Conservation (phyloP, 2,797 vertebrate species). For the Masticophis lateralis region DNA sequence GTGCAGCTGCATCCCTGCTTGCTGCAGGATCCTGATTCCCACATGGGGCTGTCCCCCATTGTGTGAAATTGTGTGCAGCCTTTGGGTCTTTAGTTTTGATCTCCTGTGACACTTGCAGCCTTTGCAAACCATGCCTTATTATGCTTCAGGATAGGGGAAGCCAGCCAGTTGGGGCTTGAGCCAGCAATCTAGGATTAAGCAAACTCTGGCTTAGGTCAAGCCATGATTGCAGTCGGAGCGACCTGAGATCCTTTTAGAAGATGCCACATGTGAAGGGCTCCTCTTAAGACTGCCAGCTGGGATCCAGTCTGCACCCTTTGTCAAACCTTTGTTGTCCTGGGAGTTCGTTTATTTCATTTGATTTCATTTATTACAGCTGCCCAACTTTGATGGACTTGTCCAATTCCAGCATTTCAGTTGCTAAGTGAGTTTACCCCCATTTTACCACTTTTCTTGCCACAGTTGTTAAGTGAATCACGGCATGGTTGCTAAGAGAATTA, state of each 20-base stretch:
- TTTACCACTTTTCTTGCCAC: too few relatives aligned
- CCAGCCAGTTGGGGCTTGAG: neutral
- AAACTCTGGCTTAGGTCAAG: neutral
- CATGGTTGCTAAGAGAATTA: too few relatives aligned
- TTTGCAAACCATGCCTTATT: too few relatives aligned
- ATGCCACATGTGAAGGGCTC: fast-evolving
- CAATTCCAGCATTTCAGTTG: neutral
- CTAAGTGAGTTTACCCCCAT: too few relatives aligned
- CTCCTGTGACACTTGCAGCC: too few relatives aligned
- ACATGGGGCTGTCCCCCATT: too few relatives aligned
- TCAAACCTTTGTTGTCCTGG: neutral
- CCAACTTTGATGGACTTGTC: neutral
- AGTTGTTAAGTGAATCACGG: too few relatives aligned
- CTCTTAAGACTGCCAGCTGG: neutral
- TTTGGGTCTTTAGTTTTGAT: too few relatives aligned
- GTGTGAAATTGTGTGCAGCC: too few relatives aligned
- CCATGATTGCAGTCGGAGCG: neutral
- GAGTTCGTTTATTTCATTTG: neutral
- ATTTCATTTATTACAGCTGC: neutral
- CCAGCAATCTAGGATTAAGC: neutral
- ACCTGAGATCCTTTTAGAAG: neutral
- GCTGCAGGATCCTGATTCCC: too few relatives aligned
- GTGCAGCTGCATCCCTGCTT: too few relatives aligned
- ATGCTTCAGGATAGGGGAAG: neutral
- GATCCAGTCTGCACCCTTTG: neutral